Conservation (phyloP, 1,140 invertebrate genomes). For the Alviniconcha marisindica region DNA sequence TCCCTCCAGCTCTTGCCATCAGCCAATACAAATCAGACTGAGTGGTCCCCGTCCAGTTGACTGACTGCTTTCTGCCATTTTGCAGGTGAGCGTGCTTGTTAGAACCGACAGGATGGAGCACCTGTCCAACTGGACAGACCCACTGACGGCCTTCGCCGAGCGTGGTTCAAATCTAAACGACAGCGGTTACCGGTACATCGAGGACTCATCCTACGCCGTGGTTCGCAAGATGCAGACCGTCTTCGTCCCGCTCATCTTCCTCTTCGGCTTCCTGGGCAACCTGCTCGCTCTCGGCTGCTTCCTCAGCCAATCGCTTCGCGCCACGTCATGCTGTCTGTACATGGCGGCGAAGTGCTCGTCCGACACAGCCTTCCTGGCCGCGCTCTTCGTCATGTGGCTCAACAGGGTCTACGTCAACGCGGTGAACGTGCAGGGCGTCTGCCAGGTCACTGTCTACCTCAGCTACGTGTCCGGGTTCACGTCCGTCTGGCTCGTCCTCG, state of each 20-base stretch:
- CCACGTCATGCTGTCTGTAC: slow-evolving; percentile 61
- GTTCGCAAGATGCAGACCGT: slow-evolving; percentile 34
- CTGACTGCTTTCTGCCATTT: too few species aligned
- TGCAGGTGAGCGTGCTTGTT: too few species aligned
- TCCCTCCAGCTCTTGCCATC: too few species aligned
- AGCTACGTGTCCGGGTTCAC: slow-evolving; percentile 71
- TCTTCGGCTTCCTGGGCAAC: slow-evolving; percentile 59
- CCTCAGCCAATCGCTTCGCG: slow-evolving; percentile 47
- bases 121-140: slow-evolving; percentile 16
- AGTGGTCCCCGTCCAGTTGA: too few species aligned
- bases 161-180: background rate
- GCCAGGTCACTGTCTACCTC: slow-evolving; percentile 69
- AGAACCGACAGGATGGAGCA: slow-evolving; percentile 15
- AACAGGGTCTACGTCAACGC: slow-evolving; percentile 75
- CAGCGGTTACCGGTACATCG: background rate
- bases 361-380: slow-evolving; percentile 57
- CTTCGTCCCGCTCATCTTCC: slow-evolving; percentile 51
- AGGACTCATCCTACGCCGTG: background rate
- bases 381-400: slow-evolving; percentile 76
- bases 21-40: too few species aligned
- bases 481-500: slow-evolving; percentile 73
- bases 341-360: slow-evolving; percentile 56
- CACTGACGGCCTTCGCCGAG: background rate
- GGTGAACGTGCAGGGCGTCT: slow-evolving; percentile 60
- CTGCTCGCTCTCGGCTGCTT: slow-evolving; percentile 52